phyloP scores from a whole-genome alignment of 2,113 vertebrate genomes.

The Melanerpes formicivorus region DNA sequence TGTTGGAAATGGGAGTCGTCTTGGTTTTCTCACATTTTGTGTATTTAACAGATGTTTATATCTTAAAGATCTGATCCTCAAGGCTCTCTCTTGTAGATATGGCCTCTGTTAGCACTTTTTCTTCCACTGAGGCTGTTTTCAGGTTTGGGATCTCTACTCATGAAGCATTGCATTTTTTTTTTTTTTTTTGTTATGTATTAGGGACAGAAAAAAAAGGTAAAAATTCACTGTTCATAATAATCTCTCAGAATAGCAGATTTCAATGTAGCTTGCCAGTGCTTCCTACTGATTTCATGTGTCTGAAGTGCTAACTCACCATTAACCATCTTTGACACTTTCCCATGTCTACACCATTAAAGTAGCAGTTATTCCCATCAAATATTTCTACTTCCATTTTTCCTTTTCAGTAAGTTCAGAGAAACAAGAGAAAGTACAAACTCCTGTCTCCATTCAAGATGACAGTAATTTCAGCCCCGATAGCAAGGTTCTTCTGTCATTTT shows the following conservation, averaged over 20 bases:
- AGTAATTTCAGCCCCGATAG: not conserved
- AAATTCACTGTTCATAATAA: not conserved
- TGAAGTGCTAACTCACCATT: not conserved
- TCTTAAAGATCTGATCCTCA: not conserved
- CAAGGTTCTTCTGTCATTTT: not conserved
- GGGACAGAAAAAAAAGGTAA: not conserved
- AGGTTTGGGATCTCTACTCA: not conserved
- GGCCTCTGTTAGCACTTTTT: not conserved
- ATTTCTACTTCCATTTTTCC: not conserved
- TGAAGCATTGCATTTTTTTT: not conserved
- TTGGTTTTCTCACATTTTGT: not conserved
- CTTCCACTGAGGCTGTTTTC: not conserved
- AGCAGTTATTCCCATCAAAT: not conserved
- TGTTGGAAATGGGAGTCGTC: not conserved
- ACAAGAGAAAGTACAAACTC: not conserved
- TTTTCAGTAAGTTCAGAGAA: not conserved
- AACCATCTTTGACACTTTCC: not conserved
- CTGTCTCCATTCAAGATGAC: not conserved
- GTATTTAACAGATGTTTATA: not conserved
- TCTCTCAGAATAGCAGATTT: not conserved
- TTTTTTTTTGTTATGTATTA: not conserved
- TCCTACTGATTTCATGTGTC: not conserved
- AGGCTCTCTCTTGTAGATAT: not conserved
- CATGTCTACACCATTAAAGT: not conserved
- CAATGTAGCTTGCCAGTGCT: not conserved